Percentiles rank a stretch among this genome's conserved stretches.
Evolutionary conservation across 2,888 invertebrate genomes (phyloP).

Genomic region (Hylaea fasciaria): DNA sequence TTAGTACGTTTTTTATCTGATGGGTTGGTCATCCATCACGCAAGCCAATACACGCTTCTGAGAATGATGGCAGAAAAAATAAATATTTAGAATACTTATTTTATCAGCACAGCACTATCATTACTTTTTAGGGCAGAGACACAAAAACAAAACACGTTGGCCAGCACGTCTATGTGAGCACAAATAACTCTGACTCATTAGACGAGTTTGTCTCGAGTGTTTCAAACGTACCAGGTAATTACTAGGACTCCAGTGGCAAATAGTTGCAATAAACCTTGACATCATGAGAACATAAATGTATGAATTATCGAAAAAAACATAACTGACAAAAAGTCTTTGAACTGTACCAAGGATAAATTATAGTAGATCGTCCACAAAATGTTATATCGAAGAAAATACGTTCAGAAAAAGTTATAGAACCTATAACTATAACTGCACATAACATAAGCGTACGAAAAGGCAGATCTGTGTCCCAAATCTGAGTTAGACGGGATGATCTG

Average conservation of each 20-base stretch:
- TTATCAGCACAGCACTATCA: conserved; percentile 13
- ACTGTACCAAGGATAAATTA: conserved; percentile 68
- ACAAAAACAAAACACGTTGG: conserved; percentile 48
- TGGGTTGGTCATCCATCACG: conserved; percentile 19
- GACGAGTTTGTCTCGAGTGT: conserved; percentile 41
- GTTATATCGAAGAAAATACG: too few species aligned
- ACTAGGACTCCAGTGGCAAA: conserved; percentile 35
- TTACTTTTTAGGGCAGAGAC: conserved; percentile 20
- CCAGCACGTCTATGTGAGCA: conserved; percentile 42
- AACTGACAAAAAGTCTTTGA: conserved; percentile 64
- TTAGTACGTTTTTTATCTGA: conserved; percentile 9
- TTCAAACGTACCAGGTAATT: conserved; percentile 22
- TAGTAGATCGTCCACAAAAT: too few species aligned
- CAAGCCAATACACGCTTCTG: conserved; percentile 1
- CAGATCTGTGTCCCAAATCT: not conserved
- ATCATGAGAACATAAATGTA: conserved; percentile 53
- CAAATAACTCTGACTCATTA: conserved; percentile 51
- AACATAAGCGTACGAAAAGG: not conserved
- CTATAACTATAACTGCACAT: too few species aligned
- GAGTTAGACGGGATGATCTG: not conserved
- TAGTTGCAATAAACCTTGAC: conserved; percentile 60
- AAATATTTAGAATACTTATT: conserved; percentile 15
- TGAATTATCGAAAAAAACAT: conserved; percentile 58
- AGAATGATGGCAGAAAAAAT: conserved; percentile 10
- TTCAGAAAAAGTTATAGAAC: too few species aligned